A percentile compares a stretch with the other conserved stretches of the same genome.
Evolutionary conservation across 2,797 vertebrate species (phyloP).

Genomic region (Okamejei kenojei): DNA sequence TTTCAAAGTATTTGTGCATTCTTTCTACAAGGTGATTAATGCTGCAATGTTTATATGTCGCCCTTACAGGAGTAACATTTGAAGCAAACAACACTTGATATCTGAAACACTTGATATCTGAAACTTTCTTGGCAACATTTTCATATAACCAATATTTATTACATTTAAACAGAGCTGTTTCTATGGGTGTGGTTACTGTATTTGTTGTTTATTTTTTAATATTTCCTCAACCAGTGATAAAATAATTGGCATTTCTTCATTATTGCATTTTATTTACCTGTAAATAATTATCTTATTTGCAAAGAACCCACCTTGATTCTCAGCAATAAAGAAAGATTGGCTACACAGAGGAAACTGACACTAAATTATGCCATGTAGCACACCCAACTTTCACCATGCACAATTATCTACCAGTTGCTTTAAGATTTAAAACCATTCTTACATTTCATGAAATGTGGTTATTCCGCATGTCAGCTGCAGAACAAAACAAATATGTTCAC

Average conservation of each 20-base stretch:
- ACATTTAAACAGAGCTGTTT: neutral
- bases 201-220: neutral
- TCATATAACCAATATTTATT: neutral
- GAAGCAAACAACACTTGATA: too few species aligned
- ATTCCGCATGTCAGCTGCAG: neutral
- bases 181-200: neutral
- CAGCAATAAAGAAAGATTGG: neutral
- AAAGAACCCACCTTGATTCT: too few species aligned
- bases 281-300: neutral
- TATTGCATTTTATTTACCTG: neutral
- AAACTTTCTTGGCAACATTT: neutral
- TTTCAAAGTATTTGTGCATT: neutral
- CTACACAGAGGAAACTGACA: neutral
- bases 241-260: neutral
- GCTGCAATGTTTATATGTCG: neutral
- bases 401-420: neutral
- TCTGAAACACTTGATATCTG: neutral
- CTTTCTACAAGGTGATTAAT: neutral
- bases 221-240: neutral
- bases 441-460: neutral
- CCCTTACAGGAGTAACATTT: neutral
- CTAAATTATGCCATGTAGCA: neutral
- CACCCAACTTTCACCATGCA: neutral
- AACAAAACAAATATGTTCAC: neutral
- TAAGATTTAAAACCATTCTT: neutral